A percentile compares a stretch with the other conserved stretches of the same genome.
These are phyloP conservation scores for Gorsachius magnificus DNA, from an alignment of 2,797 vertebrate genomes.

Conservation along the genomic window DNA sequence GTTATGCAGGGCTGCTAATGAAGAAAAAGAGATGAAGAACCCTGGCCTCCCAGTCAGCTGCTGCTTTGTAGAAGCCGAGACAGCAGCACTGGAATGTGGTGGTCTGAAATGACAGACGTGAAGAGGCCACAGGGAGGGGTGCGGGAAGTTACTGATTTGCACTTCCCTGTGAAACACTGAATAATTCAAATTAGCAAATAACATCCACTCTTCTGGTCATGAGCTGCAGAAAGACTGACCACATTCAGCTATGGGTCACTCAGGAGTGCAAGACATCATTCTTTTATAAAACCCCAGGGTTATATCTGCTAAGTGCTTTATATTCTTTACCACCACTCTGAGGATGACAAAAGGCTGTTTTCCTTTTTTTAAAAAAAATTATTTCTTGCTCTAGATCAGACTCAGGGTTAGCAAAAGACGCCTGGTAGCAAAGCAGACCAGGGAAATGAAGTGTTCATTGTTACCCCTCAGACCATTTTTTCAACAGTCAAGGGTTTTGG, in stretches of 20 bases:
- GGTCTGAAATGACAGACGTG: background rate
- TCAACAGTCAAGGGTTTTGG: background rate
- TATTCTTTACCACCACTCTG: background rate
- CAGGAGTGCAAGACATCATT: background rate
- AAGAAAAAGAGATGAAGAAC: background rate
- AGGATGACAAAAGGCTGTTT: background rate
- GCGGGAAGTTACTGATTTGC: background rate
- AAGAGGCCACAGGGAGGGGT: background rate
- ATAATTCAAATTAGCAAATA: background rate
- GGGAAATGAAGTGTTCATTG: background rate
- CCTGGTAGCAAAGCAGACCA: background rate
- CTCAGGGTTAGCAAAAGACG: background rate
- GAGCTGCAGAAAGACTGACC: background rate
- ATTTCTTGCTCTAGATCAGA: background rate
- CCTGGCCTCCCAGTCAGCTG: background rate
- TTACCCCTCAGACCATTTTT: background rate
- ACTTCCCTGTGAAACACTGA: background rate
- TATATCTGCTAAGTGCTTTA: background rate
- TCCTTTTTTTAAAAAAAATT: background rate
- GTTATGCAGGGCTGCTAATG: background rate
- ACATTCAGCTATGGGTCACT: background rate
- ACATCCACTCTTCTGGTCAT: background rate
- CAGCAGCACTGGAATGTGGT: background rate
- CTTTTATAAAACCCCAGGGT: background rate
- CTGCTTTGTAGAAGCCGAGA: accelerated